phyloP scores from a whole-genome alignment of 2,888 invertebrate genomes.

The Eumerus sabulonum region DNA sequence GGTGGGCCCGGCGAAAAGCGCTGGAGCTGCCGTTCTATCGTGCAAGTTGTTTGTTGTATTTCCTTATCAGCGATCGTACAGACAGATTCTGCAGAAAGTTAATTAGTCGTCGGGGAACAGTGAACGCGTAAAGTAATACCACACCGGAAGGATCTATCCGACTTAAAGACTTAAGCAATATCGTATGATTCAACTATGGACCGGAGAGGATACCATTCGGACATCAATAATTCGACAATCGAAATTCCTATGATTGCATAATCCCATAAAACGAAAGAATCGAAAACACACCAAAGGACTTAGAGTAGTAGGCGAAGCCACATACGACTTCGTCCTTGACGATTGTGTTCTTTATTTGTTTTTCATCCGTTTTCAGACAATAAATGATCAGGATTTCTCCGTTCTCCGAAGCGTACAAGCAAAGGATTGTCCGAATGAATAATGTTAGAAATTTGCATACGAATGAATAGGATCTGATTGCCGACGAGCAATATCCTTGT shows the following conservation, averaged over 20 bases:
- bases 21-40: neutral
- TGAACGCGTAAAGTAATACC: no score
- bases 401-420: conserved; percentile 12
- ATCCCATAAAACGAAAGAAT: no score
- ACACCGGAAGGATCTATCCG: no score
- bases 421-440: conserved; percentile 55
- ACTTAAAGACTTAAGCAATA: no score
- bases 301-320: no score
- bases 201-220: neutral
- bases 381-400: conserved; percentile 39
- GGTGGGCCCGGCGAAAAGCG: conserved; percentile 7
- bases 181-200: neutral
- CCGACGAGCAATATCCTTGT: neutral
- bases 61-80: conserved; percentile 16
- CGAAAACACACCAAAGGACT: no score
- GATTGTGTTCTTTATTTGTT: conserved; percentile 34
- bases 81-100: conserved; percentile 19
- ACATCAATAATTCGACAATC: conserved; percentile 22
- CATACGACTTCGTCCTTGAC: conserved; percentile 37
- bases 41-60: neutral
- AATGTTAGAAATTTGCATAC: conserved; percentile 56
- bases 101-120: conserved; percentile 12
- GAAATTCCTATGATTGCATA: neutral
- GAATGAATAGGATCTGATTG: conserved; percentile 31
- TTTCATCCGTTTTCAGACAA: conserved; percentile 35